These are phyloP conservation scores for Diadophis punctatus DNA, from an alignment of 2,113 vertebrate genomes.

Conservation along the genomic window DNA sequence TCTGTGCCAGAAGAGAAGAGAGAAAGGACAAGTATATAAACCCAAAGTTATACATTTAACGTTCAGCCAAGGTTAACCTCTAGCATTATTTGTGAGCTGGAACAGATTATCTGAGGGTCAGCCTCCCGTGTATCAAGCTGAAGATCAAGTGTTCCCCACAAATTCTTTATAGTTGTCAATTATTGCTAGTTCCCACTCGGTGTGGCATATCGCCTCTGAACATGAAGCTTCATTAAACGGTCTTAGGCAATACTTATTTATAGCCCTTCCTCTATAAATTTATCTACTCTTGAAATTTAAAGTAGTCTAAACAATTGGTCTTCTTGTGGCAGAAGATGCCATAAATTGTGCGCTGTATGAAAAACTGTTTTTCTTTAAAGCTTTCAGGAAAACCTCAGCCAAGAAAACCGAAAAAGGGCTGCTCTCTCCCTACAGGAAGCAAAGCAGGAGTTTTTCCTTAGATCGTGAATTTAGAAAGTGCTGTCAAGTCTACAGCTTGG, in stretches of 20 bases:
- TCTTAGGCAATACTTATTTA: neutral
- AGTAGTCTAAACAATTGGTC: neutral
- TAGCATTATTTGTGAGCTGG: neutral
- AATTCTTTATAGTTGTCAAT: neutral
- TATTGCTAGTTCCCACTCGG: neutral
- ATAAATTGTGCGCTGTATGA: neutral
- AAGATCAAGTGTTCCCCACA: neutral
- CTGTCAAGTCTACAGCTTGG: neutral
- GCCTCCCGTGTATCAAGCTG: neutral
- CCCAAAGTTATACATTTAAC: neutral
- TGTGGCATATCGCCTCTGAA: neutral
- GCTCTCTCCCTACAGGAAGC: neutral
- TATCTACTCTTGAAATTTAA: neutral
- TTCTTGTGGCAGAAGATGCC: neutral
- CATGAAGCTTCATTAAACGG: neutral
- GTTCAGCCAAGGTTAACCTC: neutral
- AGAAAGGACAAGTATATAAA: neutral
- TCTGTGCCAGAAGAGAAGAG: neutral
- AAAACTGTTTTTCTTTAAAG: neutral
- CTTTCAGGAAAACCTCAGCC: neutral
- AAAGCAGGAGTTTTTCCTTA: neutral
- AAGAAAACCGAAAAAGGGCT: neutral
- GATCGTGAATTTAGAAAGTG: neutral
- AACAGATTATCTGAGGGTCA: neutral
- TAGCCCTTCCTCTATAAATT: neutral